phyloP scores from a whole-genome alignment of 1,140 invertebrate species.

The Leptoteleia sp. region DNA sequence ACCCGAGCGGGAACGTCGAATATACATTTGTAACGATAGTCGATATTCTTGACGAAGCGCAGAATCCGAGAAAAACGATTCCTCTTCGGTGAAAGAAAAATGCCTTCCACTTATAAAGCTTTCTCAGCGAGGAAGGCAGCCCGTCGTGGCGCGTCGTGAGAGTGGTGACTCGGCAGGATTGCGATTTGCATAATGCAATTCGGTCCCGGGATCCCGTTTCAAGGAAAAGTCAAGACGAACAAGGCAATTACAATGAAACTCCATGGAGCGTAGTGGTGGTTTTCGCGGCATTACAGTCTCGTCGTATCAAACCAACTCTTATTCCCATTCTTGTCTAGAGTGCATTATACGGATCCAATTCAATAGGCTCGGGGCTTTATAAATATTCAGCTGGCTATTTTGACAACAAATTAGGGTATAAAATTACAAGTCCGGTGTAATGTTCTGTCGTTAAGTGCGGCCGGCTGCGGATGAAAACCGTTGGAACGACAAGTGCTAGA shows the following conservation, averaged over 20 bases:
- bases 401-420: constrained; percentile 66
- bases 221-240: constrained; percentile 80
- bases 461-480: constrained; percentile 66
- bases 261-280: constrained; percentile 76
- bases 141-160: constrained; percentile 56
- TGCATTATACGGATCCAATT: constrained; percentile 66
- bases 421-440: constrained; percentile 59
- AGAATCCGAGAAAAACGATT: constrained; percentile 49
- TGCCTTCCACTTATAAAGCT: constrained; percentile 55
- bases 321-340: constrained; percentile 45
- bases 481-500: constrained; percentile 3
- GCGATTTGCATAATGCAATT: constrained; percentile 81
- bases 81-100: constrained; percentile 46
- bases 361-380: constrained; percentile 73
- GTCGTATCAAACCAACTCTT: constrained; percentile 60
- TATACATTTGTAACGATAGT: constrained; percentile 31
- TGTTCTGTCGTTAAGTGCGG: constrained; percentile 60
- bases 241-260: constrained; percentile 81
- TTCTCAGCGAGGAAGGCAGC: constrained; percentile 24
- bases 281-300: constrained; percentile 75
- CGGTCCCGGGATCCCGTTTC: constrained; percentile 76
- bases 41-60: constrained; percentile 50
- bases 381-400: constrained; percentile 80
- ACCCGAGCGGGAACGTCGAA: constrained; percentile 39
- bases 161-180: constrained; percentile 79